These are phyloP conservation scores for Perithous albicinctus DNA, from an alignment of 2,888 invertebrate genomes.

Conservation along the genomic window DNA sequence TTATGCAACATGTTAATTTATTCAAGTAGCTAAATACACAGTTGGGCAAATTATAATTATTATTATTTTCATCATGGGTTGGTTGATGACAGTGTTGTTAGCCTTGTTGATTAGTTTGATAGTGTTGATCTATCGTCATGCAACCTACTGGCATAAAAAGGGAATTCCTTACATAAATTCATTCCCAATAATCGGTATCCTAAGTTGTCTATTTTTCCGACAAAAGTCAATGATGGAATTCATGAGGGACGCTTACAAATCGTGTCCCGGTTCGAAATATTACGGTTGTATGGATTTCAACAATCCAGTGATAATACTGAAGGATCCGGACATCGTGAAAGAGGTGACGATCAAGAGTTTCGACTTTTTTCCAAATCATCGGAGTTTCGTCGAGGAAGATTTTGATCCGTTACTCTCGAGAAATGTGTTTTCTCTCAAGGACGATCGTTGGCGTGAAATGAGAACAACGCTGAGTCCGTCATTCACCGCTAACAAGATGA, in stretches of 20 bases:
- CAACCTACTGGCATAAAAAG: slow-evolving; percentile 71
- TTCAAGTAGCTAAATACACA: no score
- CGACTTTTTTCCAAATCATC: slow-evolving; percentile 74
- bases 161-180: slow-evolving; percentile 64
- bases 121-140: slow-evolving; percentile 16
- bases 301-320: slow-evolving; percentile 72
- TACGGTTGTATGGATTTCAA: slow-evolving; percentile 72
- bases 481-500: slow-evolving; percentile 80
- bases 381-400: slow-evolving; percentile 69
- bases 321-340: slow-evolving; percentile 77
- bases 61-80: neutral
- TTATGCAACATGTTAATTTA: no score
- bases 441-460: slow-evolving; percentile 78
- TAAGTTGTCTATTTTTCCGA: slow-evolving; percentile 62
- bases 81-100: slow-evolving; percentile 24
- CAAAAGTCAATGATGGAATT: slow-evolving; percentile 37
- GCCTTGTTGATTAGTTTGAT: slow-evolving; percentile 45
- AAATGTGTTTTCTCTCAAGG: slow-evolving; percentile 74
- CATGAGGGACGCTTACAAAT: slow-evolving; percentile 40
- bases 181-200: slow-evolving; percentile 64
- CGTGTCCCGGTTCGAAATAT: slow-evolving; percentile 66
- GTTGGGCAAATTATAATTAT: no score
- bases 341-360: slow-evolving; percentile 75
- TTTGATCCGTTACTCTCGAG: slow-evolving; percentile 74
- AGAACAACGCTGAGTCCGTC: slow-evolving; percentile 77